phyloP scores from a whole-genome alignment of 2,888 invertebrate species.

The Chaetoderma sp. region DNA sequence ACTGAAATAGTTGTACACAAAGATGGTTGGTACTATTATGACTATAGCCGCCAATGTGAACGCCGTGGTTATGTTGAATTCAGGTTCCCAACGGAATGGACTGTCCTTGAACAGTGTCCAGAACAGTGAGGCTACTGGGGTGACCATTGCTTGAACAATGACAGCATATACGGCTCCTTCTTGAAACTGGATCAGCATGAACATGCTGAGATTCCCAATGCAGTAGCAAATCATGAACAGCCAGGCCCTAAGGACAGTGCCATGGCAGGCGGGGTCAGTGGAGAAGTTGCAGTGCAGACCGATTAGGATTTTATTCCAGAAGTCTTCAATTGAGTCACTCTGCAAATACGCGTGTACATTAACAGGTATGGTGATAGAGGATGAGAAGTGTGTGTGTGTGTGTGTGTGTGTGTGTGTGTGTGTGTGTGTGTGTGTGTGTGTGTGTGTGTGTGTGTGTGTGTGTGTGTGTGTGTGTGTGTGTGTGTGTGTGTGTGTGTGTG shows the following conservation, averaged over 20 bases:
- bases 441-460: no score
- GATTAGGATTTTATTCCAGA: constrained; percentile 25
- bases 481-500: no score
- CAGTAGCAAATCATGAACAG: constrained; percentile 41
- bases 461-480: no score
- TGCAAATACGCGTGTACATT: no score
- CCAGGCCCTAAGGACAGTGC: constrained; percentile 39
- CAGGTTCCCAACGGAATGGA: constrained; percentile 46
- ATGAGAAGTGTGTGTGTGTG: background rate
- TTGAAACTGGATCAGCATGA: constrained; percentile 49
- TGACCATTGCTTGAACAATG: constrained; percentile 47
- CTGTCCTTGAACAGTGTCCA: constrained; percentile 49
- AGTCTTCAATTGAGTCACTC: background rate
- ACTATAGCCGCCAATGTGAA: constrained; percentile 45
- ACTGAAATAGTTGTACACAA: constrained; percentile 49
- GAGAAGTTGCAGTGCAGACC: constrained; percentile 44
- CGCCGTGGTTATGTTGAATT: constrained; percentile 44
- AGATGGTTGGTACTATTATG: constrained; percentile 48
- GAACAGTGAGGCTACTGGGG: constrained; percentile 48
- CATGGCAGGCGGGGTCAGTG: constrained; percentile 28
- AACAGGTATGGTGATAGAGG: no score
- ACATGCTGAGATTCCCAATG: constrained; percentile 45
- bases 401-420: background rate
- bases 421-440: no score
- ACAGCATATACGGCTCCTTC: constrained; percentile 54